Conservation (phyloP, 2,888 invertebrate genomes). For the Thereva nobilitata region DNA sequence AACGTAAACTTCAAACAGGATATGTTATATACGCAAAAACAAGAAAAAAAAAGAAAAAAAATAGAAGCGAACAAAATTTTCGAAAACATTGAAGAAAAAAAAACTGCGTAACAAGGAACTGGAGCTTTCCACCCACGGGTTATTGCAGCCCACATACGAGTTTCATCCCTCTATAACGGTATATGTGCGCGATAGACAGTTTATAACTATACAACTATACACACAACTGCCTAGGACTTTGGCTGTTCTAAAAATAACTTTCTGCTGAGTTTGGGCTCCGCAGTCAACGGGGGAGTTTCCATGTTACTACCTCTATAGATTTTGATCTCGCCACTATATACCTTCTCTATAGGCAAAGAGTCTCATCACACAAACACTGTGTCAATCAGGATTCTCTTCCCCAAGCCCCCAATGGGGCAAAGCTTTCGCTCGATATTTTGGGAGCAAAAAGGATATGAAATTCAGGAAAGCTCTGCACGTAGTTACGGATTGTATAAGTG, state of each 20-base stretch:
- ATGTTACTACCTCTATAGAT: constrained; percentile 22
- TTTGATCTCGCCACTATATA: constrained; percentile 8
- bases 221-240: constrained; percentile 6
- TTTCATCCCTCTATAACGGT: not conserved
- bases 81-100: constrained; percentile 14
- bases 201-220: not conserved
- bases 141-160: constrained; percentile 7
- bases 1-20: too few species aligned
- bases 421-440: too few species aligned
- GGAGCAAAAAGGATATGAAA: too few species aligned
- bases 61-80: too few species aligned
- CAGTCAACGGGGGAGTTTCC: not conserved
- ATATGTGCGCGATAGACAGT: constrained; percentile 1
- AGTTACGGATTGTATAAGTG: too few species aligned
- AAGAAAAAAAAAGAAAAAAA: too few species aligned
- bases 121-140: constrained; percentile 18
- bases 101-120: constrained; percentile 19
- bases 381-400: not conserved
- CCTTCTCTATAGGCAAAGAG: not conserved
- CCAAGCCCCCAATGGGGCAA: not conserved
- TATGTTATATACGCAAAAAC: too few species aligned
- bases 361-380: not conserved
- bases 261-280: constrained; percentile 30
- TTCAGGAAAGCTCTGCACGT: too few species aligned
- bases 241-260: constrained; percentile 31